Base-by-base conservation (phyloP, 2,113 vertebrate genomes). In the Toxotes chatareus region DNA sequence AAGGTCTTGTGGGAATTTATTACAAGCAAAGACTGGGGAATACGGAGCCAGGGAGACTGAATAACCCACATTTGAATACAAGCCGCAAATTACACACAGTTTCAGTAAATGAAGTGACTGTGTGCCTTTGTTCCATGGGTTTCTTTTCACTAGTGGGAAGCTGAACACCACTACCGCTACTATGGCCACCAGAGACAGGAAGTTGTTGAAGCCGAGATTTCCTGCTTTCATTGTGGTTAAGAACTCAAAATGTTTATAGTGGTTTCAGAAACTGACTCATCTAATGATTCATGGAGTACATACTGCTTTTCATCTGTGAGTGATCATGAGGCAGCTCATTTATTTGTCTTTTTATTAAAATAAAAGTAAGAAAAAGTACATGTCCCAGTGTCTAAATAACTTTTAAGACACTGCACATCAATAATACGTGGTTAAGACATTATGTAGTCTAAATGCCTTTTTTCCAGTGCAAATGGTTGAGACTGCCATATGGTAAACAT, bases 221-320 rank as follows among this genome's bases (percentile, higher is more conserved):
- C 97, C 97, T 98, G 96, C 95, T 96, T 95, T 96, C 93, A 94
- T 94, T 93, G 94, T 92, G 95, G 97, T 96, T 96, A 97, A 97
- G 95, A 97, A 96, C 95, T 96, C 92, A 89, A 88, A 96, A 96
- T 95, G 95, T 95, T 96, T 96, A 95, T 96, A 96, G 96, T 95
- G 96, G 96, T 97, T 97, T 97, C 96, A 97, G 96, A 97, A 98
- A 97, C 96, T 97, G 97, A 99, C 94, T 98, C 97, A 97, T 97
- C 92, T 94, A 95, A 96, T 97, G 96, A 98, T 96, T 98, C 95
- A 97, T 94, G 95, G 93, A 94, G 95, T 95, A 95, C 92, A 97
- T 95, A 95, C 95, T 95, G 94, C 93, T 94, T 96, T 96, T 96
- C 95, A 94, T 96, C 94, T 93, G 93, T 91, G 94, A 96, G 93